These are phyloP conservation scores for Sturnus vulgaris DNA, from an alignment of 2,113 vertebrate genomes.

Conservation along the genomic window DNA sequence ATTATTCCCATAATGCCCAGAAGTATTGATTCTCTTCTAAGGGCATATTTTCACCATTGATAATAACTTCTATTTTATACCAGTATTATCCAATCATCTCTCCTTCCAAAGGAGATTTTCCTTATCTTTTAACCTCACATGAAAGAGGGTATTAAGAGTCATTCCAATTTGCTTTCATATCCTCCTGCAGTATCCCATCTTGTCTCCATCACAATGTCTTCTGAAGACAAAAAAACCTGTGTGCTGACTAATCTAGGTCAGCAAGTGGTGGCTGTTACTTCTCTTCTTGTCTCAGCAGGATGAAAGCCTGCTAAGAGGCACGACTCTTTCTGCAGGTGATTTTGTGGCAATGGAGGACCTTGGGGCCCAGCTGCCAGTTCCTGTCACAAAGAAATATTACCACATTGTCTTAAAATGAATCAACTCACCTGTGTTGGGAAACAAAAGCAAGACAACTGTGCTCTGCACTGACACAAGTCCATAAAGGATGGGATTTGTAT, in stretches of 20 bases:
- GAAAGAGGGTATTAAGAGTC: not conserved
- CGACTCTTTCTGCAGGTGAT: not conserved
- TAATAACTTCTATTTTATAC: not conserved
- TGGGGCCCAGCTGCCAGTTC: not conserved
- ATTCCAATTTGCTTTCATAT: not conserved
- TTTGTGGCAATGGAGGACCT: not conserved
- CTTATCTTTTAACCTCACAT: not conserved
- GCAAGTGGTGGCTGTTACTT: not conserved
- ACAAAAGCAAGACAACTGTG: not conserved
- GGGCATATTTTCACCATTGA: not conserved
- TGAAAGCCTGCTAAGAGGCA: not conserved
- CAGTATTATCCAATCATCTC: not conserved
- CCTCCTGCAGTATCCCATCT: not conserved
- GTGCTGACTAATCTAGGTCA: not conserved
- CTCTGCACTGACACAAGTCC: not conserved
- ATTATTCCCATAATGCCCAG: not conserved
- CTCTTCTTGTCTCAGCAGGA: not conserved
- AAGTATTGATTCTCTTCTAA: not conserved
- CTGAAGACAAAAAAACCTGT: not conserved
- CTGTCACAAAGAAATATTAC: not conserved
- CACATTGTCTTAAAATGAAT: not conserved
- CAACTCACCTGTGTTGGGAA: not conserved
- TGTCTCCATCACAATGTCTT: not conserved
- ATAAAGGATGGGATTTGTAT: not conserved
- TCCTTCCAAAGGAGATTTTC: not conserved